A percentile compares a stretch with the other conserved stretches of the same genome.
Conservation (phyloP, 2,113 vertebrate genomes). For the Neotoma lepida region DNA sequence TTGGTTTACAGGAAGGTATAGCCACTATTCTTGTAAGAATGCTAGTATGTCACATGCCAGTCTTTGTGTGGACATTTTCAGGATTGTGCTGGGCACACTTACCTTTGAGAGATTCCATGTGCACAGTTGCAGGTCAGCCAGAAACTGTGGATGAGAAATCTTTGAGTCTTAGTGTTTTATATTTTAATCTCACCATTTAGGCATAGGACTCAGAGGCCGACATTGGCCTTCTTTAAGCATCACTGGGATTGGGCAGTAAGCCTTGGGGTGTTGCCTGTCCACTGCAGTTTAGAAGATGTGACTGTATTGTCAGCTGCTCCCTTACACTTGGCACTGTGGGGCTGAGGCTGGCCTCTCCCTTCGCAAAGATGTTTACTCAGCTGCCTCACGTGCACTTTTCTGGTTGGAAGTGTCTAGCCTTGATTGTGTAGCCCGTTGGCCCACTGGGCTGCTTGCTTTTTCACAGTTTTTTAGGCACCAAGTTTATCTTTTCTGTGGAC, state of each 20-base stretch:
- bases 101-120: neutral
- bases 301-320: too few species aligned
- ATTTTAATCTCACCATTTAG: neutral
- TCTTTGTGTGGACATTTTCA: neutral
- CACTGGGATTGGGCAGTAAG: neutral
- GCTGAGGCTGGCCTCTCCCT: neutral
- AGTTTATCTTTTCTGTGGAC: neutral
- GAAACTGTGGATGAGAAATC: neutral
- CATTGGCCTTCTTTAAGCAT: neutral
- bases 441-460: neutral
- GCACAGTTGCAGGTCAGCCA: neutral
- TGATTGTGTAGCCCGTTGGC: neutral
- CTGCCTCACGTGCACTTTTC: neutral
- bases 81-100: neutral
- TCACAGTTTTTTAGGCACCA: neutral
- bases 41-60: neutral
- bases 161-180: neutral
- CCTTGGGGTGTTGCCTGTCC: neutral
- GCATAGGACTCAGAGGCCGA: neutral
- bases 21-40: neutral
- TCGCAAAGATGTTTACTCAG: neutral
- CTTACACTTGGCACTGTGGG: neutral
- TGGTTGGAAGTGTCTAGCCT: neutral
- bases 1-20: neutral
- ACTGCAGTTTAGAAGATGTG: neutral